phyloP scores from a whole-genome alignment of 2,113 vertebrate genomes.

The Oncorhynchus mykiss region DNA sequence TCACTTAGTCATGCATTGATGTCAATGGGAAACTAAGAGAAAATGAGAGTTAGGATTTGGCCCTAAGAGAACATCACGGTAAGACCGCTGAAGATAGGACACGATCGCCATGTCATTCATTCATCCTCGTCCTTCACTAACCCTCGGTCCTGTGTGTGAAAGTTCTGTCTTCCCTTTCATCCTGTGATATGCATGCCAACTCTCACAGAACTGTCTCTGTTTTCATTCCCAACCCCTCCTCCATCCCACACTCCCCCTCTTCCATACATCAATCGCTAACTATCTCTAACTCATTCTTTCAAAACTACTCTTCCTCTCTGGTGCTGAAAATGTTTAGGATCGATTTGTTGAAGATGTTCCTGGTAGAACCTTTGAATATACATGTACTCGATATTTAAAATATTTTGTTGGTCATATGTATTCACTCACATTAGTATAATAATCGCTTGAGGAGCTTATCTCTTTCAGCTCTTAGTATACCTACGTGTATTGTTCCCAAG shows the following conservation, averaged over 20 bases:
- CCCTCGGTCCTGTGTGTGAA: slow-evolving; percentile 27
- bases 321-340: neutral
- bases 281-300: neutral
- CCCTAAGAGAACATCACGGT: slow-evolving; percentile 37
- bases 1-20: neutral
- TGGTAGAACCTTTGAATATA: neutral
- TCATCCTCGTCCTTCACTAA: neutral
- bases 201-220: slow-evolving; percentile 14
- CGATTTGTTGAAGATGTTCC: neutral
- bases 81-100: slow-evolving; percentile 28
- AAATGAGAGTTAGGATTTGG: no score
- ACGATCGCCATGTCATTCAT: neutral
- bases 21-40: neutral
- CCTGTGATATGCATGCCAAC: slow-evolving; percentile 19
- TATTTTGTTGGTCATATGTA: neutral
- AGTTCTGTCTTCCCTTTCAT: slow-evolving; percentile 9
- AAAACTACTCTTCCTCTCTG: neutral
- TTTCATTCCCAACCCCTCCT: neutral
- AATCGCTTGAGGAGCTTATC: neutral
- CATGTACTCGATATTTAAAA: neutral
- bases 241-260: neutral
- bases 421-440: neutral
- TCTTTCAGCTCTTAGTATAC: neutral
- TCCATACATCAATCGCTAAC: neutral
- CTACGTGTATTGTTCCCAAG: neutral